Percentiles rank a stretch among this genome's conserved stretches.
Evolutionary conservation across 2,888 invertebrate species (phyloP).

Genomic region (Dinocampus coccinellae): DNA sequence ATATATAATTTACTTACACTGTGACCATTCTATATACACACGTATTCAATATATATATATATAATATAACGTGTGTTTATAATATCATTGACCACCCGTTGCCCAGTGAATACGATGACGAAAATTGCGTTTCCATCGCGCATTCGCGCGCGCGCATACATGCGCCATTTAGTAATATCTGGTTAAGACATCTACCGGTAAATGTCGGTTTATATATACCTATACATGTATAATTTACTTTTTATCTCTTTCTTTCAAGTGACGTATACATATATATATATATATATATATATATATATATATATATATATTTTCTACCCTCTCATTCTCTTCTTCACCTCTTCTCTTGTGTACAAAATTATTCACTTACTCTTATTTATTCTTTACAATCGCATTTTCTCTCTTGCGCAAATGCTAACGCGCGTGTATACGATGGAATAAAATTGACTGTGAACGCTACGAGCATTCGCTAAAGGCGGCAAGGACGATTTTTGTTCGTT

Average conservation of each 20-base stretch:
- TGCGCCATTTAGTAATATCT: slow-evolving; percentile 58
- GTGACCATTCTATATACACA: not conserved
- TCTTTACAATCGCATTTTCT: no score
- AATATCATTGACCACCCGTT: slow-evolving; percentile 34
- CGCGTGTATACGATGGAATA: slow-evolving; percentile 27
- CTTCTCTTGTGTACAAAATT: not conserved
- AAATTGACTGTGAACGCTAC: slow-evolving; percentile 40
- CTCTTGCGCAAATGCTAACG: no score
- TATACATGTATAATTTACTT: not conserved
- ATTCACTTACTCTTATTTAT: no score
- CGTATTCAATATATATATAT: slow-evolving; percentile 22
- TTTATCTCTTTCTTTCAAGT: no score
- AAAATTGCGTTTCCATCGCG: slow-evolving; percentile 46
- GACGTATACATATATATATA: no score
- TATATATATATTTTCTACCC: not conserved
- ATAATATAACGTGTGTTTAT: slow-evolving; percentile 17
- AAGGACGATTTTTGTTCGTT: slow-evolving; percentile 61
- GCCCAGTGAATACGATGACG: slow-evolving; percentile 34
- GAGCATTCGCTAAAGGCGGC: slow-evolving; percentile 32
- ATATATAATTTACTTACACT: not conserved
- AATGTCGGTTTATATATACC: slow-evolving; percentile 23
- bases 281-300: no score
- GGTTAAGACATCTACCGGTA: slow-evolving; percentile 62
- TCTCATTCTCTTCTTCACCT: no score
- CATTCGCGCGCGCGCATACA: slow-evolving; percentile 44